Conservation (phyloP, 2,797 vertebrate species). For the Dryobates pubescens region DNA sequence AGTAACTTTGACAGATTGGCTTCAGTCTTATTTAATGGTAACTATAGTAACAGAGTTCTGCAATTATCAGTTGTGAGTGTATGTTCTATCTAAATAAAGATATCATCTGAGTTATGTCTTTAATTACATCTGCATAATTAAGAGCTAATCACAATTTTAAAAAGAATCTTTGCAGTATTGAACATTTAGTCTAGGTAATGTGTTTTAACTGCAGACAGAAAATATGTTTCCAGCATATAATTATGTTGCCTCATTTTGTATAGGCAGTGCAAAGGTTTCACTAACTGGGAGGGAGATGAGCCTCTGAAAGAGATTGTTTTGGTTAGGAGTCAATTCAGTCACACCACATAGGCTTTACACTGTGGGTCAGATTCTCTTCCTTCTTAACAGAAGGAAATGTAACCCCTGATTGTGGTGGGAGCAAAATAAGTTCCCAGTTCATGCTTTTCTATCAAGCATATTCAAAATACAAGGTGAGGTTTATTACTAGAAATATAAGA, state of each 20-base stretch:
- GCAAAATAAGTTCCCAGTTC: background rate
- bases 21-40: background rate
- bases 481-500: background rate
- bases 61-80: background rate
- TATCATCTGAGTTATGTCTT: background rate
- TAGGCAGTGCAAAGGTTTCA: background rate
- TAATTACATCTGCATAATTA: slow-evolving; percentile 22
- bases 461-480: background rate
- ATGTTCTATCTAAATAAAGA: background rate
- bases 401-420: background rate
- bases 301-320: background rate
- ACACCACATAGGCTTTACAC: background rate
- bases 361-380: background rate
- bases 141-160: background rate
- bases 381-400: background rate
- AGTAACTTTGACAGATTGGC: background rate
- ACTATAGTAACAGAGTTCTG: background rate
- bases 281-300: background rate
- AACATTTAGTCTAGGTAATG: background rate
- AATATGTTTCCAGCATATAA: background rate
- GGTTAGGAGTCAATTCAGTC: background rate
- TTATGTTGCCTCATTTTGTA: background rate
- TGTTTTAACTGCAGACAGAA: background rate
- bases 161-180: background rate
- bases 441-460: background rate